Evolutionary conservation across 2,113 vertebrate species (phyloP), one percentile per base, ranked within the genome.

Genomic region (Sebastes schlegelii): DNA sequence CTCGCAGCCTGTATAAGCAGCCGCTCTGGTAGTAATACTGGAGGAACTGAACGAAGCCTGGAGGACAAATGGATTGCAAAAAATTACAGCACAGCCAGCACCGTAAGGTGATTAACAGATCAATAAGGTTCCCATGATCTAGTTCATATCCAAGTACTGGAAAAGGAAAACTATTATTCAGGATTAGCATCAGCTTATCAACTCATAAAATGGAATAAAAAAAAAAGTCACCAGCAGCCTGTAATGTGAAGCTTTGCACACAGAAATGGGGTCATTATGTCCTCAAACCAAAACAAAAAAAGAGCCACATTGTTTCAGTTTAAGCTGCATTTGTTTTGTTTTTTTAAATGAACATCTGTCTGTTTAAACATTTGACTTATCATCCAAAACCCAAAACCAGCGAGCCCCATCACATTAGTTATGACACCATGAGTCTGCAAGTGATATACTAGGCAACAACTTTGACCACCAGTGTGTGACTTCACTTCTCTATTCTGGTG

Each of bases 21-120:
- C 98, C 98, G 23, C 98, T 97, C 93, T 99, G 98, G 91, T 99
- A 99, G 85, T 99, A 99, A 94, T 99, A 99, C 83, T 99, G 98
- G 26, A 99, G 95, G 95, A 98, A 99, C 93, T 99, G 98, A 69
- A 99, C 96, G 10, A 97, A 99, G 88, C 98, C 98, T 99, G 88
- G 40, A 94, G 79, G 46, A 84, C 52, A 79, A 54, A 60, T 5
- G 4, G 54, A 40, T 13, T 0, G 4, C 8, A 17, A 72, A 9
- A 12, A 0, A 69, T 66, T 43, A 67, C 40, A 80, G 11, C 51
- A 68, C 43, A 40, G 17, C n/a, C 34, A 61, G n/a, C 4, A 34
- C 7, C 16, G 14, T 51, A 1, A 6, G 4, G 8, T 34, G 66
- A 26, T 49, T 34, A 19, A 43, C 26, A 49, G 52, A 67, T 67